These are phyloP conservation scores for Anomalospiza imberbis DNA, from an alignment of 2,797 vertebrate genomes.

Conservation along the genomic window DNA sequence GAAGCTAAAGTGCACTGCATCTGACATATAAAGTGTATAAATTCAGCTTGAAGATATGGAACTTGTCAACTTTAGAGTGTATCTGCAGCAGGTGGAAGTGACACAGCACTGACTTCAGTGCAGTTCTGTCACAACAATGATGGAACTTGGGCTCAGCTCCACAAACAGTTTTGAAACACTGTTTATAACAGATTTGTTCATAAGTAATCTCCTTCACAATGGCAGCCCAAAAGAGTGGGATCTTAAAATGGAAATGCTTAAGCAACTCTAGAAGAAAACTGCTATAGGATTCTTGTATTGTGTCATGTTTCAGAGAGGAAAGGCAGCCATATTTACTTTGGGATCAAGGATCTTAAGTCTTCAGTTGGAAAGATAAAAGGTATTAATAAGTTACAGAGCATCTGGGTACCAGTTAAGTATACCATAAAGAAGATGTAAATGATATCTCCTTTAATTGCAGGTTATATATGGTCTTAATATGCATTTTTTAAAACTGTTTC, in stretches of 20 bases:
- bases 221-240: not conserved
- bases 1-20: not conserved
- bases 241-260: not conserved
- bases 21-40: not conserved
- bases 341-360: not conserved
- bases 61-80: not conserved
- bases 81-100: slow-evolving; percentile 5
- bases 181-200: not conserved
- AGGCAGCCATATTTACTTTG: not conserved
- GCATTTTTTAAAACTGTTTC: not conserved
- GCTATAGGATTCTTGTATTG: not conserved
- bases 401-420: not conserved
- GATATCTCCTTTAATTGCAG: not conserved
- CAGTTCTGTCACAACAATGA: not conserved
- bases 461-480: not conserved
- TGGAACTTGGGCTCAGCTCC: not conserved
- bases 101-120: not conserved
- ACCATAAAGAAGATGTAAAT: not conserved
- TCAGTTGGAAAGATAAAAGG: not conserved
- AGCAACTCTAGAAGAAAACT: not conserved
- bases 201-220: not conserved
- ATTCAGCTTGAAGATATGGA: not conserved
- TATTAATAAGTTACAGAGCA: not conserved
- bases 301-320: not conserved
- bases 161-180: not conserved